phyloP scores from a whole-genome alignment of 2,797 vertebrate genomes.

The Malurus splendens region DNA sequence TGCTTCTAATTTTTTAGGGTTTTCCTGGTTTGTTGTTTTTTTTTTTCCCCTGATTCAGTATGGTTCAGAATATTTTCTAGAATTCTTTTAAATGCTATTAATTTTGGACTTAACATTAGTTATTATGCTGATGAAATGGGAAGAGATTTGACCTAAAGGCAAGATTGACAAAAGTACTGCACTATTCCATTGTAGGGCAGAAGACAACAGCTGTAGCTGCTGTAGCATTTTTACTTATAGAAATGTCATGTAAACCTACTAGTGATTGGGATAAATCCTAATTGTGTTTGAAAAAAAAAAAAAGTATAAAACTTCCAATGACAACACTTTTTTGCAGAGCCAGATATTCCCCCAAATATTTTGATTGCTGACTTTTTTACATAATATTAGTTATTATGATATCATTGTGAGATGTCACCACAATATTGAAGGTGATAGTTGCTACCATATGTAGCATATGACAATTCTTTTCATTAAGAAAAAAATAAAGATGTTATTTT shows the following conservation, averaged over 20 bases:
- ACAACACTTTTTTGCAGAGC: background rate
- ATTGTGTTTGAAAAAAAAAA: background rate
- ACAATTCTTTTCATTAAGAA: too few species aligned
- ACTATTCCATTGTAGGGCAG: background rate
- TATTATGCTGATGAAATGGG: background rate
- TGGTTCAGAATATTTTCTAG: background rate
- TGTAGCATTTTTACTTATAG: background rate
- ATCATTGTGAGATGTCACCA: background rate
- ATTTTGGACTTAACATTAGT: background rate
- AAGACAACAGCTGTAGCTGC: background rate
- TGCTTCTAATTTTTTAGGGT: background rate
- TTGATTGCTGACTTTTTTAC: background rate
- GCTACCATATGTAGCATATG: accelerated
- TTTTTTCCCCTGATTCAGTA: background rate
- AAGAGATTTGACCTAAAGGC: background rate
- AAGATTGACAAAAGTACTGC: background rate
- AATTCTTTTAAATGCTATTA: background rate
- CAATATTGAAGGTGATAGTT: background rate
- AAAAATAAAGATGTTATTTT: accelerated
- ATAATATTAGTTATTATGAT: background rate
- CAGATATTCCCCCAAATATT: background rate
- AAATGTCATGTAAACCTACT: background rate
- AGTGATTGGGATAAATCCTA: background rate
- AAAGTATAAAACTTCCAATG: background rate
- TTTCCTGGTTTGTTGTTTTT: background rate